phyloP scores from a whole-genome alignment of 2,797 vertebrate genomes.

The Oreortyx pictus region DNA sequence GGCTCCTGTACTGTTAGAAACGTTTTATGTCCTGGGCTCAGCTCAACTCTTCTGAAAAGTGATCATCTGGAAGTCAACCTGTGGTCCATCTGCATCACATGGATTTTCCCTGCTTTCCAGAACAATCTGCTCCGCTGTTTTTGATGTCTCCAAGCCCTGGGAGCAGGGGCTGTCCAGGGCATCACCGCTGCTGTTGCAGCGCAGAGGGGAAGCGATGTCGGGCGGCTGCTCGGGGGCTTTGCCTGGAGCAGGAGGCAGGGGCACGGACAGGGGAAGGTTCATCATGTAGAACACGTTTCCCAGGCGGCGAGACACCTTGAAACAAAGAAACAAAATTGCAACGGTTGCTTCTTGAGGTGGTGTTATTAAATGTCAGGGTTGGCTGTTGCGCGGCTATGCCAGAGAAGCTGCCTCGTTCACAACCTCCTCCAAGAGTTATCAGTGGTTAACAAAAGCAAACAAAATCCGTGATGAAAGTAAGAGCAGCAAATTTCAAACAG shows the following conservation, averaged over 20 bases:
- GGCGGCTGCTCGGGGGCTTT: constrained; percentile 84
- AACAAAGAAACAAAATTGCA: constrained; percentile 58
- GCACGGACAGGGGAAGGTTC: constrained; percentile 83
- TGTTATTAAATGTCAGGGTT: neutral
- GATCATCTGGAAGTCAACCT: constrained; percentile 67
- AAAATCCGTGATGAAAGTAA: neutral
- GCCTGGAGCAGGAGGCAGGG: constrained; percentile 80
- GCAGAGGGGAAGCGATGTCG: constrained; percentile 84
- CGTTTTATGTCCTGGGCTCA: neutral
- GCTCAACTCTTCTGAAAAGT: constrained; percentile 66
- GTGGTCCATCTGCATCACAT: constrained; percentile 58
- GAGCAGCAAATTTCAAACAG: neutral
- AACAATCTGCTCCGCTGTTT: constrained; percentile 61
- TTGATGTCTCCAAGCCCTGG: constrained; percentile 83
- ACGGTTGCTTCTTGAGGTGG: neutral
- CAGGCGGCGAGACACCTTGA: constrained; percentile 89
- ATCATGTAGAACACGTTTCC: constrained; percentile 89
- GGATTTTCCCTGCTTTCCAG: constrained; percentile 71
- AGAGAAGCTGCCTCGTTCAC: neutral
- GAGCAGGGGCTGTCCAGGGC: constrained; percentile 80
- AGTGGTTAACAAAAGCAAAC: neutral
- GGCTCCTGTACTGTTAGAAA: neutral
- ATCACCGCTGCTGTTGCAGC: constrained; percentile 85
- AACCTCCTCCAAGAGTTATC: neutral
- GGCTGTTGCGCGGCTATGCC: neutral